Evolutionary conservation across 2,888 invertebrate genomes (phyloP).

Genomic region (Chrysotoxum bicinctum): DNA sequence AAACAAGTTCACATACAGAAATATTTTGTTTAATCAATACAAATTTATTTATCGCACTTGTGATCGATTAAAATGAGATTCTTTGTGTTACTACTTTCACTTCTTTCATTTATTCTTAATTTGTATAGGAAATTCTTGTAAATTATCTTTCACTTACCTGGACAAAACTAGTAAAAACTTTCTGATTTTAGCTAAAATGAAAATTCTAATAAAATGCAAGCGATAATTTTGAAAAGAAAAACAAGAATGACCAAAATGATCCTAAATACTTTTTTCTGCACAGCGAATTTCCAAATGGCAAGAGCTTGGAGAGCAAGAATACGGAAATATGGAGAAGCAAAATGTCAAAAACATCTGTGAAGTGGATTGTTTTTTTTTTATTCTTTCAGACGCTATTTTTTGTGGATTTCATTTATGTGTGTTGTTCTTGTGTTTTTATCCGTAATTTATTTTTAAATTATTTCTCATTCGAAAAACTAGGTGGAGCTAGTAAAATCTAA

Average conservation of each 20-base stretch:
- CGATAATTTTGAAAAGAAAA: conserved; percentile 32
- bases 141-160: conserved; percentile 29
- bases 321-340: not conserved
- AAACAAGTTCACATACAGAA: not conserved
- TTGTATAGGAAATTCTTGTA: not conserved
- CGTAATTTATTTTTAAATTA: not conserved
- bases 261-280: not conserved
- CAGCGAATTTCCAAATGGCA: conserved; percentile 28
- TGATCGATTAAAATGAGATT: not conserved
- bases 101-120: not conserved
- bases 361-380: conserved; percentile 12
- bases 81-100: conserved; percentile 5
- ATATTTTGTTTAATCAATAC: conserved; percentile 56
- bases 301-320: not conserved
- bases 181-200: conserved; percentile 28
- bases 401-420: not conserved
- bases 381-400: not conserved
- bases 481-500: not conserved
- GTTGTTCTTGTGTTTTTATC: not conserved
- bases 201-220: conserved; percentile 32
- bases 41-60: not conserved
- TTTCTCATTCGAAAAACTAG: not conserved
- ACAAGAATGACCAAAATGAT: conserved; percentile 24
- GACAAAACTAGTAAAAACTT: conserved; percentile 34
- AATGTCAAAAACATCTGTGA: conserved; percentile 66